Base-by-base conservation (phyloP, 2,797 vertebrate species). In the Sebastes steindachneri region DNA sequence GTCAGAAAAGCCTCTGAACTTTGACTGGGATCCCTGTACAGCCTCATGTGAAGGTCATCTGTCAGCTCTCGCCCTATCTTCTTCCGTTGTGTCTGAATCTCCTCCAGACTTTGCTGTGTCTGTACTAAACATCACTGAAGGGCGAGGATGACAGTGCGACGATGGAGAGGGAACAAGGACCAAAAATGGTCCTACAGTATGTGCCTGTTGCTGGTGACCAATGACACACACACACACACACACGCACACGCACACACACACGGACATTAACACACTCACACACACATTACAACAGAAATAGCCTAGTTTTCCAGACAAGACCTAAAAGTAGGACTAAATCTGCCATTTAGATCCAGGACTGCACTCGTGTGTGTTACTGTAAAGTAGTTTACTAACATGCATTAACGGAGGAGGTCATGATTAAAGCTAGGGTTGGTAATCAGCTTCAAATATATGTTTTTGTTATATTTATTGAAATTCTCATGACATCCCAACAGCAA, bases 171-270 rank as follows among this genome's bases (percentile, higher is more conserved):
- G 62, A 80, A 48, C 68, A 26, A 87, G 71, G 72, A 86, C 89
- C 91, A 92, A 92, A 93, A 77, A 90, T 79, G 89, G 88, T 86
- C 75, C 55, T 86, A 19, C 67, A 83, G 51, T 64, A 65, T 82
- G 64, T 73, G 73, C 29, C 75, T 86, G 68, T 67, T 80, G 79
- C 84, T 86, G 75, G 74, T 82, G 86, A 73, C 80, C 80, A 68
- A n/a, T 70, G 79, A 75, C 75, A 86, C 26, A 82, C 54, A 73
- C 35, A 68, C 58, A 71, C 48, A 63, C 19, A 69, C 45, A 33
- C 57, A 68, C 28, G 35, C 19, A 62, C 35, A 4, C 33, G 3
- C 41, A 5, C 41, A 51, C 64, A 23, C 41, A 68, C 45, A 53
- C 26, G 14, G 41, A 51, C 45, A 75, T 54, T 37, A 59, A 76